Base-by-base conservation (phyloP, 2,888 invertebrate genomes). In the Cepaea hortensis region DNA sequence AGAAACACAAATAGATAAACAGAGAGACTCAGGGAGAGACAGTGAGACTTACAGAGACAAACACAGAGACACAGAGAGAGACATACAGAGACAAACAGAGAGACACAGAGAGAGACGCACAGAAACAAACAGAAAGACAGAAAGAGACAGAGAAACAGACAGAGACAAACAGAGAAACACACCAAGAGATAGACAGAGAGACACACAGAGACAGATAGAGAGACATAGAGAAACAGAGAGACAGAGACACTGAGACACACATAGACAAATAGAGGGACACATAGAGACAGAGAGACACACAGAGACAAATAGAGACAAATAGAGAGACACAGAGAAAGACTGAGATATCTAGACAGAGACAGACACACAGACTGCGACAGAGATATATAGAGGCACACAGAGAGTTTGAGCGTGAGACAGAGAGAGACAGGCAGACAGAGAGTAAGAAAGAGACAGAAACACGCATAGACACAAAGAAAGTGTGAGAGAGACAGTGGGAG, bases 281-380 rank as follows among this genome's bases (percentile, higher is more conserved):
- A 62, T 9, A 62, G 18, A 18, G 18, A 62, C n/a, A 70, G 70
- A 70, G 15, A 70, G 70, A 70, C n/a, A 70, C 20, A 70, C 1
- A 70, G 15, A 70, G 70, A 70, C 3, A 70, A n/a, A 70, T 35
- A 70, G 15, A 70, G 70, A 70, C 3, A 70, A n/a, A 70, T 70
- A 70, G 70, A 70, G 15, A 70, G 70, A 70, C n/a, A 72, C n/a
- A 72, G 20, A 72, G 72, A 72, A n/a, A 72, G 72, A 72, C n/a
- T n/a, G 72, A 72, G 20, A 72, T n/a, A 72, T 72, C 20, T n/a
- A 72, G 20, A 72, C n/a, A 72, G 20, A 72, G 72, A 72, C n/a
- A 72, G 72, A 72, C n/a, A 72, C n/a, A 72, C n/a, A 72, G 72
- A 72, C n/a, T n/a, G 72, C 20, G 72, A 72, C n/a, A 72, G 72